A percentile compares a stretch with the other conserved stretches of the same genome.
Conservation (phyloP, 2,797 vertebrate species). For the Rhabdomys pumilio region DNA sequence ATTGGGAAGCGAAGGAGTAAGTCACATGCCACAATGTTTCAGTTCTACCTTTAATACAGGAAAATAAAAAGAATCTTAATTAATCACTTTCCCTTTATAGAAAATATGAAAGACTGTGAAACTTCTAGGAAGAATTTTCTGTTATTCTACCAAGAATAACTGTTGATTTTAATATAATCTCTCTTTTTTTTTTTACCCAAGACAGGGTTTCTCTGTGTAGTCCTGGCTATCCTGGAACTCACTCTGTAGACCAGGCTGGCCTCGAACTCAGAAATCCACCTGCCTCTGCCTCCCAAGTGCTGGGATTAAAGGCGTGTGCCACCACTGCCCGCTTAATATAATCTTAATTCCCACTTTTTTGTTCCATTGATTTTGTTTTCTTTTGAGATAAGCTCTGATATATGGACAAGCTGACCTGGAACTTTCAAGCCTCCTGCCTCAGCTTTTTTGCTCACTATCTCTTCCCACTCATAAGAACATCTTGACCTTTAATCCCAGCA, state of each 20-base stretch:
- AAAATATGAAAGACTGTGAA: slow-evolving; percentile 18
- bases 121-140: neutral
- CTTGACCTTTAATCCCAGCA: neutral
- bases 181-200: neutral
- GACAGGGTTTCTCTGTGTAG: no score
- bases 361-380: neutral
- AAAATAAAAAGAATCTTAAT: neutral
- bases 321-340: neutral
- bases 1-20: slow-evolving; percentile 97
- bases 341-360: neutral
- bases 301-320: no score
- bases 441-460: neutral
- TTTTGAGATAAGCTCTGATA: neutral
- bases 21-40: slow-evolving; percentile 78
- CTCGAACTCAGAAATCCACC: no score
- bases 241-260: no score
- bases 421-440: neutral
- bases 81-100: slow-evolving; percentile 24
- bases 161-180: slow-evolving; percentile 43
- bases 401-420: neutral
- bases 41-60: slow-evolving; percentile 53
- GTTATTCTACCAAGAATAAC: slow-evolving; percentile 37
- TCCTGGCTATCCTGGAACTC: no score
- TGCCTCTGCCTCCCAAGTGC: no score
- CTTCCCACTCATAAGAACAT: slow-evolving; percentile 21